phyloP scores from a whole-genome alignment of 2,797 vertebrate species.

The Epinephelus malabaricus region DNA sequence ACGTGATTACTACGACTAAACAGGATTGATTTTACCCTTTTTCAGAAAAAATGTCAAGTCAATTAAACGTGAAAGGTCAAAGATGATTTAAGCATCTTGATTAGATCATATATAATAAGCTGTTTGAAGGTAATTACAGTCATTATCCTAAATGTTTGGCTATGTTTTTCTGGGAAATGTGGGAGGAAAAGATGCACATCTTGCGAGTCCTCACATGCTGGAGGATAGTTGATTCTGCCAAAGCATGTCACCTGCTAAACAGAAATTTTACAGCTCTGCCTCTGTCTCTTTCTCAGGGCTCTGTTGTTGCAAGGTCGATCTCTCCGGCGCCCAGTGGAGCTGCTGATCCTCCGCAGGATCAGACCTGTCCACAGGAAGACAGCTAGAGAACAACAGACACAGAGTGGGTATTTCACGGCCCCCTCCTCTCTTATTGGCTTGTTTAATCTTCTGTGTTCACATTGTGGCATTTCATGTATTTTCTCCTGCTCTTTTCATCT shows the following conservation, averaged over 20 bases:
- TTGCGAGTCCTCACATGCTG: neutral
- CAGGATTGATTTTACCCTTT: constrained; percentile 47
- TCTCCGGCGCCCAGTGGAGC: constrained; percentile 59
- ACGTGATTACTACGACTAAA: constrained; percentile 26
- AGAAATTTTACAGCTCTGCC: neutral
- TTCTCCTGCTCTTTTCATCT: constrained; percentile 28
- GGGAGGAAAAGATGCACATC: neutral
- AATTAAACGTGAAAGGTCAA: constrained; percentile 71
- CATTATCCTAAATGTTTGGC: constrained; percentile 32
- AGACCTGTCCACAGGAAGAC: constrained; percentile 73
- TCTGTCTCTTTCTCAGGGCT: constrained; percentile 52
- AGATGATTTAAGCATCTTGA: constrained; percentile 61
- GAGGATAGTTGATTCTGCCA: constrained; percentile 1
- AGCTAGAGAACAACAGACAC: constrained; percentile 75
- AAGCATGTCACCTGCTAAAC: constrained; percentile 5
- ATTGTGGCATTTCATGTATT: constrained; percentile 27
- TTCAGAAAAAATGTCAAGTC: constrained; percentile 68
- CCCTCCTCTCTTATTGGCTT: constrained; percentile 22
- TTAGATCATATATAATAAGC: constrained; percentile 63
- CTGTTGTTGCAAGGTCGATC: constrained; percentile 46
- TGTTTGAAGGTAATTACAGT: constrained; percentile 45
- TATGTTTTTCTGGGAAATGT: constrained; percentile 8
- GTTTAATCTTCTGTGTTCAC: constrained; percentile 22
- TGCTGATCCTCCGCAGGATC: constrained; percentile 64
- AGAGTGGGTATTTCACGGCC: constrained; percentile 51